Percentiles rank a stretch among this genome's conserved stretches.
phyloP scores from a whole-genome alignment of 2,888 invertebrate species.

The Pristionchus mayeri region DNA sequence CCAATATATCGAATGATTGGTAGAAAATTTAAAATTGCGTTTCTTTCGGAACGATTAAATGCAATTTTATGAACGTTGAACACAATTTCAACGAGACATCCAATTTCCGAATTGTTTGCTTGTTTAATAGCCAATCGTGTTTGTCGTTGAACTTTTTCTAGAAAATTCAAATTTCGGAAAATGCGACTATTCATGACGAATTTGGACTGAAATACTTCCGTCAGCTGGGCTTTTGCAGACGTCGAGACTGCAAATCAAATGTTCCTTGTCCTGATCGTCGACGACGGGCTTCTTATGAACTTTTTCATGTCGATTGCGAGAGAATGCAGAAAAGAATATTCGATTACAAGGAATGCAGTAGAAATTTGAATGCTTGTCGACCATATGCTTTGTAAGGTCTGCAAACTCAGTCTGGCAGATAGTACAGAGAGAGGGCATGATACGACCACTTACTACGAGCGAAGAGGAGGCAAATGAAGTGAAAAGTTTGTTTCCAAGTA shows the following conservation, averaged over 20 bases:
- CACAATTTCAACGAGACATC: neutral
- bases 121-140: neutral
- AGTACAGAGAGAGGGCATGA: neutral
- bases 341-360: neutral
- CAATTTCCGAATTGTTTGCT: neutral
- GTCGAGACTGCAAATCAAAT: too few relatives aligned
- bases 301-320: neutral
- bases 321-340: neutral
- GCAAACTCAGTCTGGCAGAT: neutral
- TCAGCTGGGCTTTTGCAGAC: too few relatives aligned
- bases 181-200: too few relatives aligned
- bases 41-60: neutral
- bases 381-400: neutral
- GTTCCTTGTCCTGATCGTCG: too few relatives aligned
- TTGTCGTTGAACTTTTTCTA: too few relatives aligned
- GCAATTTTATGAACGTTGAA: neutral
- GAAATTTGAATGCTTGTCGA: neutral
- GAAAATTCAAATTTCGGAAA: too few relatives aligned
- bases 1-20: slow-evolving; percentile 28
- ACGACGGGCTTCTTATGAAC: neutral
- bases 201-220: too few relatives aligned
- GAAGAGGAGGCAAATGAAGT: neutral
- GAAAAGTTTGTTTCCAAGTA: neutral
- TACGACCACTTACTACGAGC: neutral
- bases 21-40: neutral